Conservation (phyloP, 2,113 vertebrate species). For the Chlamydotis undulata region DNA sequence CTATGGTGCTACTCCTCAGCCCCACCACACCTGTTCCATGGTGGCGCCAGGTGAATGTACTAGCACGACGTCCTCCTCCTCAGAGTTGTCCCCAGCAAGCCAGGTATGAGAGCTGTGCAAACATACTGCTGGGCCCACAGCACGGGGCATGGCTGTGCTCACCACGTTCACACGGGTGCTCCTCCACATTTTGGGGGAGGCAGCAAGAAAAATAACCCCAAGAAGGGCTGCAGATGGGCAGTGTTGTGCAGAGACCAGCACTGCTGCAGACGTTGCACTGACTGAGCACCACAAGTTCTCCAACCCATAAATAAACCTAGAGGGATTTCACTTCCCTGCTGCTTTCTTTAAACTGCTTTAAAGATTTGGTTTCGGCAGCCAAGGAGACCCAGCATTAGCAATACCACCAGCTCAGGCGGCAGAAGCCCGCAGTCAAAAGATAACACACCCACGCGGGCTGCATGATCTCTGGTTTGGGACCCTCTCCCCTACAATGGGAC, state of each 20-base stretch:
- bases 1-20: not conserved
- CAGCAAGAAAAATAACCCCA: not conserved
- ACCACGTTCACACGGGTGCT: not conserved
- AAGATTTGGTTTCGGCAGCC: not conserved
- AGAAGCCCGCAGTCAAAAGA: not conserved
- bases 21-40: fast-evolving
- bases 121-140: not conserved
- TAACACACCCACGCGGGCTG: not conserved
- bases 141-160: not conserved
- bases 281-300: not conserved
- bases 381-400: not conserved
- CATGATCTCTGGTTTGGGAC: not conserved
- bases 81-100: not conserved
- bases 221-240: not conserved
- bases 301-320: not conserved
- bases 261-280: not conserved
- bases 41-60: not conserved
- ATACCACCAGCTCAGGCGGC: not conserved
- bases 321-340: not conserved
- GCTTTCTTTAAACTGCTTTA: not conserved
- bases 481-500: fast-evolving
- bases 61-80: not conserved
- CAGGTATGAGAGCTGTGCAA: not conserved
- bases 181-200: not conserved
- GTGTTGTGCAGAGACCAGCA: not conserved